Conservation (phyloP, 2,888 invertebrate species). For the Leucophenga montana region DNA sequence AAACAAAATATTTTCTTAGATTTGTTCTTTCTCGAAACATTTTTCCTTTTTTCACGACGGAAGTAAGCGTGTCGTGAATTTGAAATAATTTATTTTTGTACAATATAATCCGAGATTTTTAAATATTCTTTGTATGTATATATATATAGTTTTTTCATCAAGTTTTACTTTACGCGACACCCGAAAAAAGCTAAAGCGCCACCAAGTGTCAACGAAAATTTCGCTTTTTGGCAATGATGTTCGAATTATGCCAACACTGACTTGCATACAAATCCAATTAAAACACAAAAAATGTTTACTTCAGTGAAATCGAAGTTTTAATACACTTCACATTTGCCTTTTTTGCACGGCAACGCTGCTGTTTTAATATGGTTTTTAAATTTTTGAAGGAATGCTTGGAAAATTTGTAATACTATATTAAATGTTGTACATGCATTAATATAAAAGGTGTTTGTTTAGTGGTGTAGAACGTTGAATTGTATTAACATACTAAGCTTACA, state of each 20-base stretch:
- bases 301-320: too few relatives aligned
- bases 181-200: background rate
- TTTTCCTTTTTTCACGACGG: constrained; percentile 44
- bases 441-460: too few relatives aligned
- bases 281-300: too few relatives aligned
- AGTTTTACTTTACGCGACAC: background rate
- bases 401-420: too few relatives aligned
- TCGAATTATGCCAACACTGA: constrained; percentile 45
- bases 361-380: too few relatives aligned
- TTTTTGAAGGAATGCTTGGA: too few relatives aligned
- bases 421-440: too few relatives aligned
- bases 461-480: too few relatives aligned
- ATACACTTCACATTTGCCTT: too few relatives aligned
- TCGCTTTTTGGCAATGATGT: constrained; percentile 50
- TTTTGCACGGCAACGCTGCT: too few relatives aligned
- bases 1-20: constrained; percentile 2
- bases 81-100: background rate
- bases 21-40: background rate
- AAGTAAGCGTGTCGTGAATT: constrained; percentile 53
- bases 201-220: constrained; percentile 32
- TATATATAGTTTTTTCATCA: background rate
- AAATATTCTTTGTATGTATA: background rate
- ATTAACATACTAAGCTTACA: too few relatives aligned
- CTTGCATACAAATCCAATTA: constrained; percentile 44
- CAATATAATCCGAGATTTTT: background rate